Conservation (phyloP, 2,113 vertebrate species). For the Mesitornis unicolor region DNA sequence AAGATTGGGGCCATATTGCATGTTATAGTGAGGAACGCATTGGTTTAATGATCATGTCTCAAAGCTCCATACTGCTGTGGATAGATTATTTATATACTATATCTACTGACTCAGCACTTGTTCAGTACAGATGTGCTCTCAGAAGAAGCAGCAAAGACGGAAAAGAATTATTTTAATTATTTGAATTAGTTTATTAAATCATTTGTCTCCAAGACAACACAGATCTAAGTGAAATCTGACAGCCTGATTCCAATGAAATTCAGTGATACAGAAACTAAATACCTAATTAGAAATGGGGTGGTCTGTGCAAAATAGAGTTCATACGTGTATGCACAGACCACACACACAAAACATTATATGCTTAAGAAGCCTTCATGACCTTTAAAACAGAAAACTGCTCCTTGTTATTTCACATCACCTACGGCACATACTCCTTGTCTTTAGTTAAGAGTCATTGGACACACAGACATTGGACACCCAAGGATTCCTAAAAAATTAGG, state of each 20-base stretch:
- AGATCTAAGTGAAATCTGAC: neutral
- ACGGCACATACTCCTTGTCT: neutral
- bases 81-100: neutral
- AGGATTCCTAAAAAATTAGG: neutral
- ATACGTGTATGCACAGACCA: neutral
- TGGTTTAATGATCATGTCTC: neutral
- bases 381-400: neutral
- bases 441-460: neutral
- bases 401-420: neutral
- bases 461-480: neutral
- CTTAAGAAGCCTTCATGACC: neutral
- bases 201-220: neutral
- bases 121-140: neutral
- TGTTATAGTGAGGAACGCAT: rapidly evolving
- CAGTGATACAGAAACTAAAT: neutral
- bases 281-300: neutral
- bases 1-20: neutral
- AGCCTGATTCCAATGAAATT: neutral
- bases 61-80: neutral
- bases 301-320: neutral
- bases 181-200: neutral
- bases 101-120: neutral
- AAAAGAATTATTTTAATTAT: neutral
- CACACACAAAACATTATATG: neutral
- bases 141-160: neutral